Conservation (phyloP, 35 echinoderm and acorn worm species). For the Lytechinus pictus region DNA sequence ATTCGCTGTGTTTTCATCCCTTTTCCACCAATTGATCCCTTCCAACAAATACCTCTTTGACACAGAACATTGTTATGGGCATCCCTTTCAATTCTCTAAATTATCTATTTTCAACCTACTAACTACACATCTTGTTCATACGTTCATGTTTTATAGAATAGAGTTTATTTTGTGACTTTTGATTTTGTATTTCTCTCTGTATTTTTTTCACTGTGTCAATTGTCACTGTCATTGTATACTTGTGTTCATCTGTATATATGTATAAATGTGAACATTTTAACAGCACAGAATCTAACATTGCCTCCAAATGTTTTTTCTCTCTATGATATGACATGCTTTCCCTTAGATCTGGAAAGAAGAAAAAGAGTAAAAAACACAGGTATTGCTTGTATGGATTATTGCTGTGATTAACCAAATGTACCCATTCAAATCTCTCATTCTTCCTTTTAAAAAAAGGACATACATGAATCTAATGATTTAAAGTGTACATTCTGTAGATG, state of each 20-base stretch:
- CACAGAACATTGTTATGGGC: background rate
- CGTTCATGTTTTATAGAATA: background rate
- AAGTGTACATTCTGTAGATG: background rate
- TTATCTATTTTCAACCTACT: background rate
- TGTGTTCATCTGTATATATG: background rate
- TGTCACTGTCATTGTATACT: background rate
- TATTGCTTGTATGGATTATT: constrained; percentile 47
- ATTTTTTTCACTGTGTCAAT: background rate
- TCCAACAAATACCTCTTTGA: background rate
- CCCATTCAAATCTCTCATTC: background rate
- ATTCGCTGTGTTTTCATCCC: background rate
- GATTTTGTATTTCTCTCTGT: background rate
- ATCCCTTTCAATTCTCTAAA: background rate
- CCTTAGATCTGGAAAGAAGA: constrained; percentile 66
- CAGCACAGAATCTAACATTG: constrained; percentile 11
- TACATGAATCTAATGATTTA: background rate
- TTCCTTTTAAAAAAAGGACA: background rate
- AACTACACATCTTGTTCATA: background rate
- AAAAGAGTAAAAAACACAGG: constrained; percentile 76
- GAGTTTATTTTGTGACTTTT: background rate
- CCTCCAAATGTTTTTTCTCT: constrained; percentile 35
- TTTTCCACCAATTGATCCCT: background rate
- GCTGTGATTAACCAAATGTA: background rate
- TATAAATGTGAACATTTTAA: background rate
- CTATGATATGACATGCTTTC: constrained; percentile 54